phyloP scores from a whole-genome alignment of 2,888 invertebrate species.

The Drosophila paramelanica region DNA sequence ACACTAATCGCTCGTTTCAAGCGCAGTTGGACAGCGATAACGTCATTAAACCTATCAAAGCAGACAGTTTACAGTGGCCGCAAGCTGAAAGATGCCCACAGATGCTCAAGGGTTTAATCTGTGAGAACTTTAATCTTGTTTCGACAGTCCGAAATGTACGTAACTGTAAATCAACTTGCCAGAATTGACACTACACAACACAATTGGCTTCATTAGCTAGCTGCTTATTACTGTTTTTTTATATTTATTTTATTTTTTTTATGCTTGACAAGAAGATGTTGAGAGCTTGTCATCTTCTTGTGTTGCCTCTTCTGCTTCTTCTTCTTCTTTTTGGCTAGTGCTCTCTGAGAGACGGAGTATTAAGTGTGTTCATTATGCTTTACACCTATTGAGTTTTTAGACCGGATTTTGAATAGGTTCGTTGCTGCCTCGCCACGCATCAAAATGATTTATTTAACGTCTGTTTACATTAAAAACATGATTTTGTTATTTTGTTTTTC shows the following conservation, averaged over 20 bases:
- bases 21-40: conserved; percentile 23
- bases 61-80: not conserved
- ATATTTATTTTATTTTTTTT: too few species aligned
- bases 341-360: conserved; percentile 10
- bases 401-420: conserved; percentile 62
- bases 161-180: conserved; percentile 50
- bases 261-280: not conserved
- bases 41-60: conserved; percentile 46
- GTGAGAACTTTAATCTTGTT: conserved; percentile 36
- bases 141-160: not conserved
- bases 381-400: conserved; percentile 66
- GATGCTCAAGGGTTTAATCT: not conserved
- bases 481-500: conserved; percentile 18
- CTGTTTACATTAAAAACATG: conserved; percentile 72
- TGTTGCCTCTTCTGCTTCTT: not conserved
- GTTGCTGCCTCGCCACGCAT: conserved; percentile 55
- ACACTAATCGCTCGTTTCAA: conserved; percentile 8
- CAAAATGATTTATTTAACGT: conserved; percentile 73
- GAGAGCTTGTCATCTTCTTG: not conserved
- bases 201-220: conserved; percentile 55
- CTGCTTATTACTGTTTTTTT: conserved; percentile 5
- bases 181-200: conserved; percentile 36
- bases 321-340: not conserved
- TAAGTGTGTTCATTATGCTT: conserved; percentile 55
- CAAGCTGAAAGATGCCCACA: conserved; percentile 3